A percentile compares a stretch with the other conserved stretches of the same genome.
These are phyloP conservation scores for Philonicus albiceps DNA, from an alignment of 2,888 invertebrate species.

Conservation along the genomic window DNA sequence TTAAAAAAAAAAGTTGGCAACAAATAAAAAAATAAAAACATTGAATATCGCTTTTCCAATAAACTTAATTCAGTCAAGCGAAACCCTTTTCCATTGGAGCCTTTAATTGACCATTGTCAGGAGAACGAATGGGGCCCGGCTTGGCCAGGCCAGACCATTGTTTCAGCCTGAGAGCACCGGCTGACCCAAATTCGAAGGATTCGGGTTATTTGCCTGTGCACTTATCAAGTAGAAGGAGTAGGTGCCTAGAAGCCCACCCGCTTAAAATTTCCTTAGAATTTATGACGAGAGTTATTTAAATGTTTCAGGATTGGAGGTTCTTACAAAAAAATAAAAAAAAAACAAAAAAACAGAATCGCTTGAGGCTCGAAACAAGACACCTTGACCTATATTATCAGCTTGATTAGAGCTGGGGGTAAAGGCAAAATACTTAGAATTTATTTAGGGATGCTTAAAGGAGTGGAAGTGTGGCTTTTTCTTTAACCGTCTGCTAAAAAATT, in stretches of 20 bases:
- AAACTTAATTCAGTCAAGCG: background rate
- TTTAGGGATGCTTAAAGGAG: background rate
- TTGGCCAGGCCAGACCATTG: background rate
- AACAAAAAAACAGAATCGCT: background rate
- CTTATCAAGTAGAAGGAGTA: background rate
- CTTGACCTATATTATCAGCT: background rate
- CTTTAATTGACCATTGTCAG: background rate
- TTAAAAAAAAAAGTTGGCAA: background rate
- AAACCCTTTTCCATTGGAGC: background rate
- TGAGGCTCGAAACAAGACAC: background rate
- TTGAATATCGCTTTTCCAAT: background rate
- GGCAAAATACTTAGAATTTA: background rate
- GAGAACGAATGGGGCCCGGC: background rate
- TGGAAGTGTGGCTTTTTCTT: background rate
- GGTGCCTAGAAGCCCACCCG: background rate
- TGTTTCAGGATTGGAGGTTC: background rate
- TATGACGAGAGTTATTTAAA: background rate
- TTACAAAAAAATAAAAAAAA: background rate
- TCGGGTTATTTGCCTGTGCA: background rate
- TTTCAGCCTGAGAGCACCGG: background rate
- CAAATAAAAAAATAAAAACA: too few relatives aligned
- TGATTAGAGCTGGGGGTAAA: background rate
- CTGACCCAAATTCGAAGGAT: background rate
- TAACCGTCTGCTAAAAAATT: background rate
- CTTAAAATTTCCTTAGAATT: background rate